Percentiles rank a stretch among this genome's conserved stretches.
Evolutionary conservation across 1,140 invertebrate species (phyloP).

Genomic region (Rhyzopertha dominica): DNA sequence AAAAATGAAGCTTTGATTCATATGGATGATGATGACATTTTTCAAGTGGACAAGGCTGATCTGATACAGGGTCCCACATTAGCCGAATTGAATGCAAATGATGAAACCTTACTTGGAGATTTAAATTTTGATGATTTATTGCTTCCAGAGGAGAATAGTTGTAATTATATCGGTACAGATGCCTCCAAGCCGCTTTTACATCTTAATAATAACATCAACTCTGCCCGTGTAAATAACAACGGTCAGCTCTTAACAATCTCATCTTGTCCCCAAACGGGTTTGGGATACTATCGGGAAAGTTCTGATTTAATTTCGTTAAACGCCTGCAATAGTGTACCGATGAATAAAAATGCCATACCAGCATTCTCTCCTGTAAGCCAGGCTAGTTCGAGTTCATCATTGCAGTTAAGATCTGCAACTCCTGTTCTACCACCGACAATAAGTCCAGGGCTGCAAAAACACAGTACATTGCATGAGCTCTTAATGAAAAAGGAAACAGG

Average conservation of each 20-base stretch:
- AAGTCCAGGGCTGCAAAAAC: slow-evolving; percentile 49
- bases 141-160: slow-evolving; percentile 57
- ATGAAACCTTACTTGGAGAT: slow-evolving; percentile 73
- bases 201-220: slow-evolving; percentile 18
- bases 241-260: slow-evolving; percentile 20
- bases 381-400: slow-evolving; percentile 51
- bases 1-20: slow-evolving; percentile 60
- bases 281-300: slow-evolving; percentile 41
- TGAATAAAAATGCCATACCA: slow-evolving; percentile 45
- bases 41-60: slow-evolving; percentile 83
- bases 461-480: slow-evolving; percentile 58
- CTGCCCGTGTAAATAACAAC: slow-evolving; percentile 25
- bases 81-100: slow-evolving; percentile 81
- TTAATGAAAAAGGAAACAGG: slow-evolving; percentile 56
- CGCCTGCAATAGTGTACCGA: slow-evolving; percentile 37
- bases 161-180: slow-evolving; percentile 2
- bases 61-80: slow-evolving; percentile 77
- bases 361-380: slow-evolving; percentile 56
- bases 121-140: slow-evolving; percentile 81
- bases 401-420: too few species aligned
- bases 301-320: slow-evolving; percentile 28
- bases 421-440: slow-evolving; percentile 39
- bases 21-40: slow-evolving; percentile 84
- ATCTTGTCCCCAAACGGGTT: slow-evolving; percentile 38
- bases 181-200: slow-evolving; percentile 9